Percentiles rank a stretch among this genome's conserved stretches.
phyloP scores from a whole-genome alignment of 1,140 invertebrate genomes.

The Colletes latitarsis region DNA sequence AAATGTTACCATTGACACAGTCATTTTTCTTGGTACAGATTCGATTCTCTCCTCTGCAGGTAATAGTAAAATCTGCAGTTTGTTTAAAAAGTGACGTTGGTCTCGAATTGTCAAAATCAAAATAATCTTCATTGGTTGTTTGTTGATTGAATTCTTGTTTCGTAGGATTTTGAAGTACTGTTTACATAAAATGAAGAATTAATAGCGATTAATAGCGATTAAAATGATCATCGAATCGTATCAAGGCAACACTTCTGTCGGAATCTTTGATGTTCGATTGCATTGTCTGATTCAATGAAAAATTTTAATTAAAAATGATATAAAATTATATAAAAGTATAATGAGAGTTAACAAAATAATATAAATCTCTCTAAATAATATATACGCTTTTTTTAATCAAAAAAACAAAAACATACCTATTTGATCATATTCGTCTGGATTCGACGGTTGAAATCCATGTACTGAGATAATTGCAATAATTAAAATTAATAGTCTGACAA shows the following conservation, averaged over 20 bases:
- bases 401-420: conserved; percentile 8
- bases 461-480: not conserved
- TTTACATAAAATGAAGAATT: not conserved
- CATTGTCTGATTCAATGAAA: not conserved
- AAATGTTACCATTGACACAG: conserved; percentile 53
- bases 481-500: conserved; percentile 21
- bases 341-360: no score
- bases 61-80: conserved; percentile 29
- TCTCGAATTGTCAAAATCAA: not conserved
- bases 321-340: not conserved
- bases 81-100: not conserved
- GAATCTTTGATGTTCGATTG: not conserved
- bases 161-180: not conserved
- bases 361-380: no score
- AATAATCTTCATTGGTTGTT: not conserved
- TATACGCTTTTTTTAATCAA: not conserved
- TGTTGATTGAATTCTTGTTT: not conserved
- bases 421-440: not conserved
- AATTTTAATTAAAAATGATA: not conserved
- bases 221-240: no score
- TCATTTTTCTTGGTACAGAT: conserved; percentile 37
- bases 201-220: no score
- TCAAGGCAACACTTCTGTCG: no score
- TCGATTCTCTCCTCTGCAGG: conserved; percentile 47
- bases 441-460: conserved; percentile 18